Percentiles rank a stretch among this genome's conserved stretches.
Conservation (phyloP, 2,797 vertebrate genomes). For the Eulemur albifrons region DNA sequence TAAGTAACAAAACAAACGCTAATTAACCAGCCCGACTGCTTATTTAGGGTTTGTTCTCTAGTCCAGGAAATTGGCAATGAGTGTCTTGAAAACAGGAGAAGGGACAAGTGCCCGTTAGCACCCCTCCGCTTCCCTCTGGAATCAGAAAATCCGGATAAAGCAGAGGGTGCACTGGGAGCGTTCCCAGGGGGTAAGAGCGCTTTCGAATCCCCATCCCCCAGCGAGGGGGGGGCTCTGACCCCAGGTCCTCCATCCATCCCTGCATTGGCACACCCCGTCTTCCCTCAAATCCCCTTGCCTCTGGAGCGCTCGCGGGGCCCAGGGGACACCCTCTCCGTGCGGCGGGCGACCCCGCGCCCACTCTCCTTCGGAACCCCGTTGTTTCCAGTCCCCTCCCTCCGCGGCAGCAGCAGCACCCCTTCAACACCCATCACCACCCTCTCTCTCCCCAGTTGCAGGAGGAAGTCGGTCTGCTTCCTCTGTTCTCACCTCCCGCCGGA, state of each 20-base stretch:
- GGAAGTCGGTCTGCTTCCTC: conserved; percentile 78
- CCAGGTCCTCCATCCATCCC: not conserved
- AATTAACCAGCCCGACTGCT: conserved; percentile 30
- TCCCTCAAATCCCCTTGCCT: not conserved
- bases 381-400: conserved; percentile 31
- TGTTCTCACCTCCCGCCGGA: conserved; percentile 63
- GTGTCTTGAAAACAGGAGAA: conserved; percentile 17
- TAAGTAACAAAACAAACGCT: conserved; percentile 49
- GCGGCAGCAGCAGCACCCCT: conserved; percentile 31
- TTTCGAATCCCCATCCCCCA: conserved; percentile 56
- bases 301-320: not conserved
- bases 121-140: not conserved
- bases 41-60: conserved; percentile 28
- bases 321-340: not conserved
- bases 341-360: not conserved
- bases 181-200: not conserved
- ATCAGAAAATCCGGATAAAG: not conserved
- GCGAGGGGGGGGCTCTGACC: not conserved
- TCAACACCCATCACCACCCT: conserved; percentile 52
- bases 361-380: not conserved
- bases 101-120: conserved; percentile 29
- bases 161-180: not conserved
- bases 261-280: not conserved
- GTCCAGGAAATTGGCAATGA: conserved; percentile 34
- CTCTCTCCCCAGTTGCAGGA: conserved; percentile 58